Evolutionary conservation across 2,797 vertebrate genomes (phyloP), one percentile per base, ranked within the genome.

Genomic region (Spea hammondii): DNA sequence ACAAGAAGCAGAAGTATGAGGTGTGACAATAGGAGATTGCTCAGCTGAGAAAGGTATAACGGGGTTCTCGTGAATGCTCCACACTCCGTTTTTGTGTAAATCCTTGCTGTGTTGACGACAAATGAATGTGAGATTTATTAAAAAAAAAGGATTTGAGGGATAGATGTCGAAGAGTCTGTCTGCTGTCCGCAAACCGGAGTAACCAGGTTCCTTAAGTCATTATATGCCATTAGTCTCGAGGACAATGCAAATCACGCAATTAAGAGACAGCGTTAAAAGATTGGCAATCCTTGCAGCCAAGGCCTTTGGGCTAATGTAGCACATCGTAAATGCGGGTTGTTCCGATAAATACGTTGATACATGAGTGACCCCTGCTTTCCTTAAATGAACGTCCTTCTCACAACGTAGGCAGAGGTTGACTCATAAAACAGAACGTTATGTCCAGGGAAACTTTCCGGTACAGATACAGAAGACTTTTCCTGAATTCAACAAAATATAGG

Each of bases 211-310:
- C 65, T 60, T 0, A 0, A 59, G 72, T 72, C 0, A 0, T 65
- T 82, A 83, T 51, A 68, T 67, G 51, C 47, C 32, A 0, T 79
- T 66, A 79, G 48, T 79, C 82, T 79, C 89, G 92, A 92, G 89
- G 91, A 85, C 88, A 46, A 78, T 4, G 57, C 85, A 72, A 76
- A 76, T 83, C 85, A 85, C 85, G 65, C 89, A 91, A 90, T 90
- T 90, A 89, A 88, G 80, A 74, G 0, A 44, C 60, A 70, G 85
- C 87, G 86, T 57, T n/a, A 67, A 78, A 57, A 78, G 54, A 86
- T 70, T 84, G 84, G 88, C 88, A 67, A 85, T 79, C 80, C 73
- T 78, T 64, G 80, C 83, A 32, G 59, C 78, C 65, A 87, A 79
- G 79, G 85, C 85, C 89, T 87, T 87, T 83, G 68, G 84, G 84